Conservation (phyloP, 2,888 invertebrate genomes). For the Ctena decussata region DNA sequence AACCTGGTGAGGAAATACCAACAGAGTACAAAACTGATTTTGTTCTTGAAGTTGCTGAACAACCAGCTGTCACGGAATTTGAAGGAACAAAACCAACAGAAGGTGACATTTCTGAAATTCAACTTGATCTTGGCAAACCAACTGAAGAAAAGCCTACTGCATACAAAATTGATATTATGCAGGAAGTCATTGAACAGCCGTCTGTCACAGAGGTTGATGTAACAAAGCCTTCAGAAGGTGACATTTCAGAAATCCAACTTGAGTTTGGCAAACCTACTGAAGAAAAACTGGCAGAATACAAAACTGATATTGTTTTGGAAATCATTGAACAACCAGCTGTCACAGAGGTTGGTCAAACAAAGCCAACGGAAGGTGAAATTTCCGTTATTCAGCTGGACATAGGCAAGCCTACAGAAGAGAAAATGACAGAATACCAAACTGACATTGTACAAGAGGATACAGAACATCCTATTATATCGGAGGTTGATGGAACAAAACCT, state of each 20-base stretch:
- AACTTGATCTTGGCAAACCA: conserved; percentile 33
- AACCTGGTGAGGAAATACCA: conserved; percentile 22
- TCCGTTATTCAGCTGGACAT: conserved; percentile 20
- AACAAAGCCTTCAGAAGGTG: conserved; percentile 52
- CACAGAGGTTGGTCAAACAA: background rate
- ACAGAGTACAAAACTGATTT: conserved; percentile 43
- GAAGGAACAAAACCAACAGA: conserved; percentile 31
- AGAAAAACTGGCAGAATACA: conserved; percentile 38
- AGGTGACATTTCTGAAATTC: conserved; percentile 31
- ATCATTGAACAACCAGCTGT: conserved; percentile 14
- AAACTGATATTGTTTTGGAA: conserved; percentile 27
- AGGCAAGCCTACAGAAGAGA: conserved; percentile 37
- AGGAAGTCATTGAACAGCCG: conserved; percentile 32
- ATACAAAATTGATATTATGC: conserved; percentile 54
- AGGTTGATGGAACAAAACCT: conserved; percentile 41
- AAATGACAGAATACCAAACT: conserved; percentile 46
- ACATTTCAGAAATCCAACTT: conserved; percentile 35
- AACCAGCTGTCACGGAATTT: conserved; percentile 45
- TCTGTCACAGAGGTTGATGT: conserved; percentile 44
- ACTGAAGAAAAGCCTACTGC: conserved; percentile 44
- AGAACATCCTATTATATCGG: conserved; percentile 21
- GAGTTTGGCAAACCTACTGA: conserved; percentile 44
- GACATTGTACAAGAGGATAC: conserved; percentile 15
- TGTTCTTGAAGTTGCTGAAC: conserved; percentile 34
- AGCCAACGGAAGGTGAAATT: background rate